phyloP scores from a whole-genome alignment of 2,797 vertebrate species.

The Denticeps clupeoides region DNA sequence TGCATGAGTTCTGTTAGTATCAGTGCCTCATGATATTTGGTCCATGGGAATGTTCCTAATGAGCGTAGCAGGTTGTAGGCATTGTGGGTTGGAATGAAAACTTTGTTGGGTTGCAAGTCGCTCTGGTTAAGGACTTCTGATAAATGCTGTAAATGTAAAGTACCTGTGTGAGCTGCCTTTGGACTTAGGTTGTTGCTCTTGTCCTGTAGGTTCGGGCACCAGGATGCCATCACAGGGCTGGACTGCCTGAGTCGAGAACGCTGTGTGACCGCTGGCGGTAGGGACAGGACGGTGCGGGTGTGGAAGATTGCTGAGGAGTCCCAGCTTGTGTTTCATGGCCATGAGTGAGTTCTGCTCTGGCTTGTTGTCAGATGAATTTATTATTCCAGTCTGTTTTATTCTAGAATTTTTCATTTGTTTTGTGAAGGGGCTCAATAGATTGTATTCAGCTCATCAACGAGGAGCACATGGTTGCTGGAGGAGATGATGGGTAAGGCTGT shows the following conservation, averaged over 20 bases:
- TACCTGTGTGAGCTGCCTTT: not conserved
- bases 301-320: slow-evolving; percentile 97
- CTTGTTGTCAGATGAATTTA: no score
- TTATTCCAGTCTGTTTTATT: not conserved
- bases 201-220: slow-evolving; percentile 79
- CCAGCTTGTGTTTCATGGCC: slow-evolving; percentile 87
- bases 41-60: no score
- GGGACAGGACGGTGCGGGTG: slow-evolving; percentile 79
- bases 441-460: slow-evolving; percentile 93
- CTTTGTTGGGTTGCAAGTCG: no score
- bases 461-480: slow-evolving; percentile 88
- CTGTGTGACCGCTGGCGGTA: slow-evolving; percentile 83
- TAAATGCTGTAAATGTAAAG: no score
- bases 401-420: not conserved
- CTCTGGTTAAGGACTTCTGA: no score
- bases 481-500: slow-evolving; percentile 80
- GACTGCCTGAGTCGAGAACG: slow-evolving; percentile 84
- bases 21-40: not conserved
- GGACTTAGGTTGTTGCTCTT: not conserved
- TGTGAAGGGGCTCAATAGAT: slow-evolving; percentile 80
- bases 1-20: not conserved
- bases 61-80: no score
- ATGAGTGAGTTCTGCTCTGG: slow-evolving; percentile 67
- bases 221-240: slow-evolving; percentile 79
- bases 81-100: no score